Conservation (phyloP, 2,888 invertebrate species). For the Cosmia trapezina region DNA sequence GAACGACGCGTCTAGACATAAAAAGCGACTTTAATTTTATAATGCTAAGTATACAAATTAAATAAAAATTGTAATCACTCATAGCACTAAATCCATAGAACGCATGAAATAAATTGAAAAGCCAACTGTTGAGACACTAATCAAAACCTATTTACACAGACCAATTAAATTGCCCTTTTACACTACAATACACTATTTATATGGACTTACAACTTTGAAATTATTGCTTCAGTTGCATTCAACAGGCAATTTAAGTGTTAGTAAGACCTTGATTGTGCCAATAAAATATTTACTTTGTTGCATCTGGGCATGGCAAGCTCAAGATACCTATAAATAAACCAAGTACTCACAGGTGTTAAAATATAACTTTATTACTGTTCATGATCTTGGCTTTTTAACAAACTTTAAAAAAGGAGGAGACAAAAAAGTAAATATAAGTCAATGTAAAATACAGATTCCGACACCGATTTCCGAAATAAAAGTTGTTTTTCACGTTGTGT, state of each 20-base stretch:
- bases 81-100: background rate
- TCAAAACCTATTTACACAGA: constrained; percentile 8
- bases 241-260: constrained; percentile 13
- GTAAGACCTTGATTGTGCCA: constrained; percentile 28
- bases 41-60: too few species aligned
- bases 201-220: constrained; percentile 8
- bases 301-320: constrained; percentile 1
- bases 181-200: background rate
- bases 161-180: constrained; percentile 23
- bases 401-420: too few species aligned
- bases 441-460: too few species aligned
- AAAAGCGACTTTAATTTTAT: background rate
- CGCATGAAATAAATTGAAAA: constrained; percentile 14
- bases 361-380: background rate
- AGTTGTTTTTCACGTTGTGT: too few species aligned
- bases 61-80: too few species aligned
- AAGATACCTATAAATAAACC: background rate
- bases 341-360: background rate
- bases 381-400: background rate
- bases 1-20: background rate
- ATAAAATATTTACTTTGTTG: constrained; percentile 28
- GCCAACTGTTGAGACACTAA: constrained; percentile 8
- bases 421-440: too few species aligned
- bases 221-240: constrained; percentile 22
- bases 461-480: too few species aligned